Base-by-base conservation (phyloP, 2,888 invertebrate species). In the Epistrophella euchroma region DNA sequence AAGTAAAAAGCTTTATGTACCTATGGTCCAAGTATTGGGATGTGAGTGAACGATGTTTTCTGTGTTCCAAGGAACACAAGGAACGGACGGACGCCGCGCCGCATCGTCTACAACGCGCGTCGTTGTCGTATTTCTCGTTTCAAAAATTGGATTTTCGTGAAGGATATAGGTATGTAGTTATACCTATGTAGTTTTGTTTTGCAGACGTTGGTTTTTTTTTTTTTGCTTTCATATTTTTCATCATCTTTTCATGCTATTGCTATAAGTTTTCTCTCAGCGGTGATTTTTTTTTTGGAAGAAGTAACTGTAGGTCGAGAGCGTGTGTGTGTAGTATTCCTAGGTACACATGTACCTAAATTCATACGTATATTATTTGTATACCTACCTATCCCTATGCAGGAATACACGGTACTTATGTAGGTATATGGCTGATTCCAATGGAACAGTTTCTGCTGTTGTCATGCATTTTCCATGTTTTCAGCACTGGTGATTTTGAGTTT, bases 381-480 rank as follows among this genome's bases (percentile, higher is more conserved):
- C 17, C 25, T 56, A 56, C 9, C n/a, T n/a, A n/a, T n/a, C n/a
- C n/a, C 5, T 50, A 25, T 13, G 15, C 2, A n/a, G n/a, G 6
- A 3, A 43, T n/a, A 43, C 7, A 9, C 43, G 1, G 7, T 9
- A 32, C 9, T 7, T 15, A 19, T 22, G n/a, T 4, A 17, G 15
- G 11, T 25, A 70, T 28, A 50, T 68, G 47, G 62, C 28, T 73
- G 62, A n/a, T 75, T 58, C 60, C 22, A 58, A 71, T 66, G 75
- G 75, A 70, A 70, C 70, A 37, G 76, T 81, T 86, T 86, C 77
- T 82, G 82, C 82, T 82, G 77, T 73, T 82, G 82, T 86, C 86
- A 86, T 86, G 86, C 77, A 86, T 86, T 82, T 86, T 86, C 77
- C 77, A 86, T 82, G 86, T 86, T 82, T 86, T 77, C 86, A 82